Percentiles rank a stretch among this genome's conserved stretches.
Evolutionary conservation across 2,113 vertebrate genomes (phyloP).

Genomic region (Thermophis baileyi): DNA sequence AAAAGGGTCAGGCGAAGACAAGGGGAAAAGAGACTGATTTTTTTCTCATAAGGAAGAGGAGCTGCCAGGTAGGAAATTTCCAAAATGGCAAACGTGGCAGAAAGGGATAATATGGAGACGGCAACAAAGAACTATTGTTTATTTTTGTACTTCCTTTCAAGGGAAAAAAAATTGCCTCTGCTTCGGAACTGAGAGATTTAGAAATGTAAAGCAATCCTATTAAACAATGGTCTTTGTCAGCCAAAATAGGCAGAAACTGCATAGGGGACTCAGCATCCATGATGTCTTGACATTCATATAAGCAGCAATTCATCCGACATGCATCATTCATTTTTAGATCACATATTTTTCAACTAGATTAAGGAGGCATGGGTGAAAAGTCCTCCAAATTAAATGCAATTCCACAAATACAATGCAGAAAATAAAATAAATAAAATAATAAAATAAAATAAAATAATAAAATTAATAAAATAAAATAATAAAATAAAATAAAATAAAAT

Average conservation of each 20-base stretch:
- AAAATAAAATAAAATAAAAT: no score
- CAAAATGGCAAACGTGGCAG: neutral
- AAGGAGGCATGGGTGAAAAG: neutral
- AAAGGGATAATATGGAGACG: neutral
- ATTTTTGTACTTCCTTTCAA: neutral
- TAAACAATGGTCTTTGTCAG: neutral
- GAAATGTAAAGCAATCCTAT: neutral
- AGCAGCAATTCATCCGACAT: neutral
- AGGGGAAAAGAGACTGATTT: conserved; percentile 40
- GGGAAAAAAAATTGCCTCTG: neutral
- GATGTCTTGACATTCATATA: neutral
- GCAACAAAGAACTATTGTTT: neutral
- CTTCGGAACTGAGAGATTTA: neutral
- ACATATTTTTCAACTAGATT: neutral
- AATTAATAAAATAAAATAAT: no score
- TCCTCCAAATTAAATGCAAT: neutral
- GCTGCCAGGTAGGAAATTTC: neutral
- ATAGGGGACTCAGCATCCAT: neutral
- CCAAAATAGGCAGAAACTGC: neutral
- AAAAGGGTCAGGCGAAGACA: conserved; percentile 54
- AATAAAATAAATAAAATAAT: no score
- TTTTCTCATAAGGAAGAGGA: neutral
- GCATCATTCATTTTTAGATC: neutral
- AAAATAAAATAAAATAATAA: no score
- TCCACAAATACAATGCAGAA: neutral